A percentile compares a stretch with the other conserved stretches of the same genome.
These are phyloP conservation scores for Nomada goodeniana DNA, from an alignment of 2,888 invertebrate species.

Conservation along the genomic window DNA sequence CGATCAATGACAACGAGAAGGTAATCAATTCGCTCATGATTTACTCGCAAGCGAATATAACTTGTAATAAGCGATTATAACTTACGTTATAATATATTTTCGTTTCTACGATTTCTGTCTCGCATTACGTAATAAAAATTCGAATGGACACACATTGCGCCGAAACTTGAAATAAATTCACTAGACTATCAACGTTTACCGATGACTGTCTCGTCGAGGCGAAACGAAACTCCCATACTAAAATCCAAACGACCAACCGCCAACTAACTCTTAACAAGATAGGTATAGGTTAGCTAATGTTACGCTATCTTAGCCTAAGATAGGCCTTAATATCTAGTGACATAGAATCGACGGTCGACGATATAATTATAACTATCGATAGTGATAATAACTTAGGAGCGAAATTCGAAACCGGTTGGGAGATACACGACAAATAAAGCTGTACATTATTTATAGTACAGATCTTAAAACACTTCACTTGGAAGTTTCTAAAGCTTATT, in stretches of 20 bases:
- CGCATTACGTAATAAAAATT: conserved; percentile 33
- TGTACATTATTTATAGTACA: too few species aligned
- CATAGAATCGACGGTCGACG: too few species aligned
- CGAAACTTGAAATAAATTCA: conserved; percentile 22
- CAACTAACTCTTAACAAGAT: too few species aligned
- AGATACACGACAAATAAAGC: too few species aligned
- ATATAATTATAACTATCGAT: too few species aligned
- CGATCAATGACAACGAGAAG: neutral
- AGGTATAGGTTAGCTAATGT: too few species aligned
- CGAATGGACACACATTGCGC: neutral
- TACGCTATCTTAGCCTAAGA: too few species aligned
- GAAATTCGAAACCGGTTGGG: too few species aligned
- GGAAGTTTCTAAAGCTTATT: too few species aligned
- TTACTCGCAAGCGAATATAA: neutral
- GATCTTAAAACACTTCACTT: too few species aligned
- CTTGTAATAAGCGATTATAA: neutral
- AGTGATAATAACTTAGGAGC: too few species aligned
- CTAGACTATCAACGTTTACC: neutral
- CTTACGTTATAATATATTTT: conserved; percentile 44
- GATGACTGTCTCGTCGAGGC: neutral
- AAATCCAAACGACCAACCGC: neutral
- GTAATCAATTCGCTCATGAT: neutral
- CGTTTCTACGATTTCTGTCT: neutral
- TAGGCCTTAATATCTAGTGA: too few species aligned
- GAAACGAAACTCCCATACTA: neutral